Evolutionary conservation across 2,888 invertebrate genomes (phyloP).

Genomic region (Sialis fuliginosa): DNA sequence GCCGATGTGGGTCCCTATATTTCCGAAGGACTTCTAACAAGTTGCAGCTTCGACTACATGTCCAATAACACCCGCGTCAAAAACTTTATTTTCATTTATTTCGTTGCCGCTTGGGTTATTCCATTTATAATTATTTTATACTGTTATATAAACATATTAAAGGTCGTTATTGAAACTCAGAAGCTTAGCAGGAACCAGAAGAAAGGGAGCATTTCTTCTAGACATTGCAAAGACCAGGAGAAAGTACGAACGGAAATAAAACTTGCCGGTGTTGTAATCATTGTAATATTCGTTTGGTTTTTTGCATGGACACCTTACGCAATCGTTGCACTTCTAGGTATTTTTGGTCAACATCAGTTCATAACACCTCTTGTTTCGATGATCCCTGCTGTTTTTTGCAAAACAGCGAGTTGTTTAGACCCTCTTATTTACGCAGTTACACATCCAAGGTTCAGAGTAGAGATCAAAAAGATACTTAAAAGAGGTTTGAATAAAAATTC

Average conservation of each 20-base stretch:
- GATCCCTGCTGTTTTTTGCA: conserved; percentile 65
- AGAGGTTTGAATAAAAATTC: conserved; percentile 10
- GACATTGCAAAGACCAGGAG: conserved; percentile 40
- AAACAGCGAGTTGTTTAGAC: conserved; percentile 64
- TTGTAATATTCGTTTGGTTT: conserved; percentile 56
- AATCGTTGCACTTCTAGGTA: conserved; percentile 53
- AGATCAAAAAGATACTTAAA: conserved; percentile 30
- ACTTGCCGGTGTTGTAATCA: conserved; percentile 47
- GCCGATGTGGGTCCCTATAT: conserved; percentile 54
- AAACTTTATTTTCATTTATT: conserved; percentile 56
- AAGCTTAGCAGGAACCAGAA: conserved; percentile 27
- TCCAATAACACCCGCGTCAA: conserved; percentile 40
- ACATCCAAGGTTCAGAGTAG: conserved; percentile 57
- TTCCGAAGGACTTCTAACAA: conserved; percentile 61
- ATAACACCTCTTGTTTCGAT: conserved; percentile 54
- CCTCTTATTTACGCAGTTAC: conserved; percentile 65
- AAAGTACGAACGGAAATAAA: conserved; percentile 54
- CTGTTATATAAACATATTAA: conserved; percentile 54
- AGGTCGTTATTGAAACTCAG: conserved; percentile 37
- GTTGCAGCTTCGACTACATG: conserved; percentile 75
- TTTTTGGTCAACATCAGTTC: conserved; percentile 36
- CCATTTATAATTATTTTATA: conserved; percentile 53
- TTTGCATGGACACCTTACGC: conserved; percentile 73
- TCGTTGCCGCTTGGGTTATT: conserved; percentile 55
- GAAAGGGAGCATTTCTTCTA: conserved; percentile 28